phyloP scores from a whole-genome alignment of 2,113 vertebrate species.

The Toxotes jaculatrix region DNA sequence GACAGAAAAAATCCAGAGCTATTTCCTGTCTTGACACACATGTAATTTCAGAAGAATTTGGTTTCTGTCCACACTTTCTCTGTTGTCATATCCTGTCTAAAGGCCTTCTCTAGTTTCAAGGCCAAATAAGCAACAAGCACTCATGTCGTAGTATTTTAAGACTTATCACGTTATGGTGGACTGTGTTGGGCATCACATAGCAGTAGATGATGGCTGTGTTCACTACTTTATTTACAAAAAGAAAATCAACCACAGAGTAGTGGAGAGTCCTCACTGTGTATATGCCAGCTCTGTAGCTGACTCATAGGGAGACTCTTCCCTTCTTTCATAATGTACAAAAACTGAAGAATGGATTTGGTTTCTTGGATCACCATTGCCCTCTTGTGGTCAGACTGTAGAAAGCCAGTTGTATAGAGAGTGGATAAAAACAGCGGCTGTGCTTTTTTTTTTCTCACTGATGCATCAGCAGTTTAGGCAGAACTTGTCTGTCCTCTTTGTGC shows the following conservation, averaged over 20 bases:
- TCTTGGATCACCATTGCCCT: constrained; percentile 46
- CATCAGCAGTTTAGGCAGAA: neutral
- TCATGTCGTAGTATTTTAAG: neutral
- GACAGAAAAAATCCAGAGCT: constrained; percentile 35
- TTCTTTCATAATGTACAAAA: neutral
- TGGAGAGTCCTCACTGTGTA: neutral
- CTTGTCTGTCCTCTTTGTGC: neutral
- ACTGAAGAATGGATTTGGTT: neutral
- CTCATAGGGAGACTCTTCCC: neutral
- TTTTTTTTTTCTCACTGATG: neutral
- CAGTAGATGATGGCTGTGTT: neutral
- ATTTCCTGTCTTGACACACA: constrained; percentile 62
- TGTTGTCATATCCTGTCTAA: constrained; percentile 61
- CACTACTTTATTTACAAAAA: neutral
- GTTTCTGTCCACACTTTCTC: constrained; percentile 33
- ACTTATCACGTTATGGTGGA: no score
- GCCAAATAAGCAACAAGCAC: neutral
- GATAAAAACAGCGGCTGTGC: neutral
- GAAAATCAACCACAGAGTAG: neutral
- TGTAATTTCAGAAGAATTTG: constrained; percentile 70
- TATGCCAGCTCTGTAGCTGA: constrained; percentile 2
- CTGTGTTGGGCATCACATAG: neutral
- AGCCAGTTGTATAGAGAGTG: neutral
- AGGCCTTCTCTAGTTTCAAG: neutral
- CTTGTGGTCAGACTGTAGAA: constrained; percentile 55